These are phyloP conservation scores for Zoanthus sansibaricus DNA, from an alignment of 92 coral and sea anemone species.

Conservation along the genomic window DNA sequence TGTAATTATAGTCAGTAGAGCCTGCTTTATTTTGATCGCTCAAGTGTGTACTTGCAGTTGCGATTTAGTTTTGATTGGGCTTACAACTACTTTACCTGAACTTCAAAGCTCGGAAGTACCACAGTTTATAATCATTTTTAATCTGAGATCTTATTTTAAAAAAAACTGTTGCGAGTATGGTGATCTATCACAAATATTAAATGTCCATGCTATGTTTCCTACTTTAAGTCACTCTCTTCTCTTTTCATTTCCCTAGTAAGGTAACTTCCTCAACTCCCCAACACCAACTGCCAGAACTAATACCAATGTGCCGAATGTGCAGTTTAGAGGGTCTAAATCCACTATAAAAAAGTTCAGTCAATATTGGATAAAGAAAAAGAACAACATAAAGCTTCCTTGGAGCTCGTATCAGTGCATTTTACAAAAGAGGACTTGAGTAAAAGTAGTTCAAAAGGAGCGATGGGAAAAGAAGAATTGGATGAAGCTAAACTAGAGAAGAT, in stretches of 20 bases:
- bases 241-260: neutral
- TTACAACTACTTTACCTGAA: no score
- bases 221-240: neutral
- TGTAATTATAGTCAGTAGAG: no score
- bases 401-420: neutral
- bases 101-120: no score
- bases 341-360: neutral
- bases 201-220: neutral
- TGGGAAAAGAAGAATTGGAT: neutral
- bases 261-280: conserved; percentile 3
- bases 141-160: neutral
- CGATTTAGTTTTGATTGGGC: no score
- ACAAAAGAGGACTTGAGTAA: neutral
- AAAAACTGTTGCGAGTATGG: no score
- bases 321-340: neutral
- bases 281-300: neutral
- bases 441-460: neutral
- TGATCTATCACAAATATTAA: no score
- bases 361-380: neutral
- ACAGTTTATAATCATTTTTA: neutral
- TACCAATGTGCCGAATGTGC: neutral
- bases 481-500: neutral
- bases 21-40: no score
- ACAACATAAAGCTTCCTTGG: neutral
- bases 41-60: no score